Base-by-base conservation (phyloP, 2,888 invertebrate genomes). In the Branchipolynoe longqiensis region DNA sequence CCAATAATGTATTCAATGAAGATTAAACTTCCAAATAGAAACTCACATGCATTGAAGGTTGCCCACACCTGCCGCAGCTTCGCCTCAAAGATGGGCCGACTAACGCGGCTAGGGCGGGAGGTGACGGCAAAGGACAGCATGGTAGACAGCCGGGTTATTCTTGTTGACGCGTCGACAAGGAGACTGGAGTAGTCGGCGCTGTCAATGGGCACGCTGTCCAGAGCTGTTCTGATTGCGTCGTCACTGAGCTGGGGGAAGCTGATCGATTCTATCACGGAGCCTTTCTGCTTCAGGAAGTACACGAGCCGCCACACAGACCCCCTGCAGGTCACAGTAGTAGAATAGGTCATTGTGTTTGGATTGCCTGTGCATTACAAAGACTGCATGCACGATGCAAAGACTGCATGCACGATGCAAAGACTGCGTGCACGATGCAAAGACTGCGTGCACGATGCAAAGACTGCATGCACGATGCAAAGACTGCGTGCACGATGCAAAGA, bases 201-300 rank as follows among this genome's bases (percentile, higher is more conserved):
- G 1, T 48, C 78, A 12, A 48, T 28, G 48, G 48, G 28, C 28
- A 48, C 48, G 48, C 41, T 28, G 25, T 41, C 41, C 28, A 78
- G 28, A 14, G 48, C 78, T 14, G 8, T 48, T 12, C n/a, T 6
- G 25, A 78, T 48, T 22, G 48, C 8, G 31, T 22, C 48, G 1
- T 25, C 1, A 28, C 12, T 12, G n/a, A 78, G 78, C n/a, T 18
- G 3, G 28, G 22, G 18, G 25, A 78, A 48, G 4, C 22, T 28
- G n/a, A 48, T 25, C 28, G 78, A 78, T 25, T 48, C 12, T n/a
- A 78, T 18, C 3, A 78, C 48, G 12, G 41, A 41, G 48, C 25
- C 78, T 6, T 78, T 25, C 1, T 48, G 6, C 54, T 78, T 78
- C 28, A 78, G 41, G 78, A 78, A 78, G 54, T 78, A 78, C 3